A percentile compares a stretch with the other conserved stretches of the same genome.
Evolutionary conservation across 2,888 invertebrate species (phyloP).

Genomic region (Acrocera orbiculus): DNA sequence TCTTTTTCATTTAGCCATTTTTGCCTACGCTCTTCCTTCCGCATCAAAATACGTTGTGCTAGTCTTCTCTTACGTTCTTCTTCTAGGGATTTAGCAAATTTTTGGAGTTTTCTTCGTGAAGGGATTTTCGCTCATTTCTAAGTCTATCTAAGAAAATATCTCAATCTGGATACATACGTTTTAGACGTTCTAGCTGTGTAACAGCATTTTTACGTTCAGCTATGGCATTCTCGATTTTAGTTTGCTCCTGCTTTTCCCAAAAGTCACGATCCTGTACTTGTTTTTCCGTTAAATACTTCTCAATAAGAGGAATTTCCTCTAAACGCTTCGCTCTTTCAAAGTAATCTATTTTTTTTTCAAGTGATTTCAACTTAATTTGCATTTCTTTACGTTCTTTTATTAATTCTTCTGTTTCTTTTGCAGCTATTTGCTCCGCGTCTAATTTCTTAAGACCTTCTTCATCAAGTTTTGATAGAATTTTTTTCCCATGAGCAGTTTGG

Average conservation of each 20-base stretch:
- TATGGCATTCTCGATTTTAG: conserved; percentile 63
- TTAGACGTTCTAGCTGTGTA: conserved; percentile 58
- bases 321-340: conserved; percentile 87
- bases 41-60: conserved; percentile 43
- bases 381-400: conserved; percentile 89
- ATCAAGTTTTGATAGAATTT: conserved; percentile 69
- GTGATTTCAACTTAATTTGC: conserved; percentile 78
- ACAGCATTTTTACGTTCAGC: conserved; percentile 67
- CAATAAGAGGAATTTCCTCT: conserved; percentile 83
- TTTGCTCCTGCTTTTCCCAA: conserved; percentile 85
- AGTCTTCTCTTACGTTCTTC: conserved; percentile 48
- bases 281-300: conserved; percentile 70
- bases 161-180: conserved; percentile 64
- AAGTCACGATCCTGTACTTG: conserved; percentile 68
- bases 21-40: conserved; percentile 43
- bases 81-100: conserved; percentile 49
- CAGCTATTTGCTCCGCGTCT: conserved; percentile 89
- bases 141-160: conserved; percentile 61
- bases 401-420: conserved; percentile 77
- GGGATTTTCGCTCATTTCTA: conserved; percentile 46
- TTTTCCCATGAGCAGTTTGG: conserved; percentile 81
- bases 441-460: conserved; percentile 79
- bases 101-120: conserved; percentile 35
- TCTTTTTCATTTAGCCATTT: conserved; percentile 53
- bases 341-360: conserved; percentile 94